Evolutionary conservation across 2,888 invertebrate species (phyloP), one percentile per base, ranked within the genome.

Genomic region (Brachypalpus laphriformis): DNA sequence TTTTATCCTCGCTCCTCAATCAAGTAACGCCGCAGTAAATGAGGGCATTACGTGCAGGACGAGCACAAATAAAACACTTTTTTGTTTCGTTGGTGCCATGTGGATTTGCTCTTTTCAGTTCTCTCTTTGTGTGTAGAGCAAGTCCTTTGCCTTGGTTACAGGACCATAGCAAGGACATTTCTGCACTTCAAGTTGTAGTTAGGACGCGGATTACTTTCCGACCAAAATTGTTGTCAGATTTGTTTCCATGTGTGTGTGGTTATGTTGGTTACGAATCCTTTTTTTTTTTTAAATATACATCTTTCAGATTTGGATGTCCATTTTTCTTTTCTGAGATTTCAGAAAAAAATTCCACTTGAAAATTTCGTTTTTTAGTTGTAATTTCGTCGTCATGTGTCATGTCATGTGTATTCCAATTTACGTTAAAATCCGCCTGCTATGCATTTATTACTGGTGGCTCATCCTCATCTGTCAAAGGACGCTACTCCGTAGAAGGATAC

Each of bases 41-140:
- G 59, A 49, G 71, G 49, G 59, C 59, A 49, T 59, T 57, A 59
- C 59, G 31, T 59, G 37, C 71, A 71, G 47, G 6, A 59, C 16
- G 2, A 57, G 56, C 42, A 56, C 51, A 66, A 66, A 66, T 56
- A 31, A 47, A 40, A n/a, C 28, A n/a, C 0, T 20, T 57, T 18
- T 70, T 54, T 66, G 9, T 51, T 25, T 45, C 31, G 28, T 31
- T 28, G 28, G 31, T 28, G 6, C 31, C 45, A 18, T 45, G 45
- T 11, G 6, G n/a, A 22, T 49, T 25, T 49, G 45, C 45, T 20
- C 42, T 63, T 63, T 47, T 63, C 5, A 57, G n/a, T 63, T 31
- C 8, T 7, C 5, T 5, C 45, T n/a, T n/a, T 25, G 2, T 45
- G 54, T 22, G 42, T 16, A 25, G 1, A 31, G 3, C 16, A 37